These are phyloP conservation scores for Punctoribates punctum DNA, from an alignment of 2,888 invertebrate genomes.

Conservation along the genomic window DNA sequence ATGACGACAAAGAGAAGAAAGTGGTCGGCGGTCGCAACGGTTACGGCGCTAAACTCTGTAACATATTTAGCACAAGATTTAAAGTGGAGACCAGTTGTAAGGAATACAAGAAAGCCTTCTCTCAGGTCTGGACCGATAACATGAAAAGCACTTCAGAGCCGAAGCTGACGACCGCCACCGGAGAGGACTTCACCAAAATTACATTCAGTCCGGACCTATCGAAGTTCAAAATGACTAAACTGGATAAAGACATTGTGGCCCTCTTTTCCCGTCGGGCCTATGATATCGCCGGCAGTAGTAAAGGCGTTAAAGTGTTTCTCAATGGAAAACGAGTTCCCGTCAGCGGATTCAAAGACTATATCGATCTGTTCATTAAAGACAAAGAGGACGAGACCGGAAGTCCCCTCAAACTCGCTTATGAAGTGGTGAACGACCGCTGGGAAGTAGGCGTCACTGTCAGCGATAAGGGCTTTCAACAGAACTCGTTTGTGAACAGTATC, in stretches of 20 bases:
- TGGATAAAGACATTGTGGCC: constrained; percentile 88
- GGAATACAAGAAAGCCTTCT: constrained; percentile 81
- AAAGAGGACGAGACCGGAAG: constrained; percentile 76
- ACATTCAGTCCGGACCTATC: constrained; percentile 88
- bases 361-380: constrained; percentile 82
- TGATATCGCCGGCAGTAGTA: constrained; percentile 86
- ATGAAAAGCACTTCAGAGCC: constrained; percentile 90
- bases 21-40: constrained; percentile 88
- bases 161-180: constrained; percentile 59
- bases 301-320: constrained; percentile 82
- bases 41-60: constrained; percentile 97
- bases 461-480: constrained; percentile 80
- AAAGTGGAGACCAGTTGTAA: constrained; percentile 87
- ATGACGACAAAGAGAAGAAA: constrained; percentile 96
- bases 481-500: constrained; percentile 87
- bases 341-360: constrained; percentile 90
- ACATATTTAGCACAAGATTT: constrained; percentile 96
- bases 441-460: constrained; percentile 89
- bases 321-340: constrained; percentile 69
- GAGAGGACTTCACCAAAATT: constrained; percentile 84
- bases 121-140: constrained; percentile 90
- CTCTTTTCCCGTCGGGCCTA: constrained; percentile 90
- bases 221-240: constrained; percentile 89
- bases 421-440: constrained; percentile 81
- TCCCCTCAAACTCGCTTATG: constrained; percentile 80